Evolutionary conservation across 2,113 vertebrate genomes (phyloP), one percentile per base, ranked within the genome.

Genomic region (Garra rufa): DNA sequence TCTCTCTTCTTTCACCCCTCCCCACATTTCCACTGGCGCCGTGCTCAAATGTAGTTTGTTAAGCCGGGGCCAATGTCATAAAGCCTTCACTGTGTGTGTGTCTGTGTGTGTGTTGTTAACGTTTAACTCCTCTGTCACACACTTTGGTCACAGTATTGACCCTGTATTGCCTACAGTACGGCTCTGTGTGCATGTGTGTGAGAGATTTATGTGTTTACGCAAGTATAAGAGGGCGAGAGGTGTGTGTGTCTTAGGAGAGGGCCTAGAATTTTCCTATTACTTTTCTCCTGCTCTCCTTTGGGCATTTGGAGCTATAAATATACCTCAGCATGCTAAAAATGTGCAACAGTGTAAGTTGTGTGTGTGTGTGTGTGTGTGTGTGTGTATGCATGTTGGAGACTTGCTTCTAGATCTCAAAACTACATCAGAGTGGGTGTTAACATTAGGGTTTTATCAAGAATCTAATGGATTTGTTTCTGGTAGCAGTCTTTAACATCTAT

Each of bases 291-390:
- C 88, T 87, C 91, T 90, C 90, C 85, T 90, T 81, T 85, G 86
- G 85, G 85, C 88, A 85, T 87, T 83, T 55, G 76, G 34, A 17
- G 86, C 89, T 92, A 91, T 90, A 91, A 90, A 92, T 93, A 92
- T 82, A 77, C 34, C 70, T 86, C 8, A 78, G 80, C 41, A 30
- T 70, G 85, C 91, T 91, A 92, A 91, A 92, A 92, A 92, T 92
- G 91, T 88, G 87, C 88, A 86, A 87, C 48, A 87, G 85, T 89
- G 83, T 89, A 70, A 52, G 65, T 70, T 70, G 77, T 80, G 55
- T 80, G 70, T 80, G 48, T 80, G 76, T 55, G 63, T 73, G 70
- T n/a, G 41, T 74, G 70, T 44, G 21, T 44, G 69, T 44, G 61
- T 30, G 61, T 65, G 67, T 6, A n/a, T n/a, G n/a, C n/a, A n/a